Percentiles rank a stretch among this genome's conserved stretches.
phyloP scores from a whole-genome alignment of 1,140 invertebrate species.

The Drosophila repletoides region DNA sequence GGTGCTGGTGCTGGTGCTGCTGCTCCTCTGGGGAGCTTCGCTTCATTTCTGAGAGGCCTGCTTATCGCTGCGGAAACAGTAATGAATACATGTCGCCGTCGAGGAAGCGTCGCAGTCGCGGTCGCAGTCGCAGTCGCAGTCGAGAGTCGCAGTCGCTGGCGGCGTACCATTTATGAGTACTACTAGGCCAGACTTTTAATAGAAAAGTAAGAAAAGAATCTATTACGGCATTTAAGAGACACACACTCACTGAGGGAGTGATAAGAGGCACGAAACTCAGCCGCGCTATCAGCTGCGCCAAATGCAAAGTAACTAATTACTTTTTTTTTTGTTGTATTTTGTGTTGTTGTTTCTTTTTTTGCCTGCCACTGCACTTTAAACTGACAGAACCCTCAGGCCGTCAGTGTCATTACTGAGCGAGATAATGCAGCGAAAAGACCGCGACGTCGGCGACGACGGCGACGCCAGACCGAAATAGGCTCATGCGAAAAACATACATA shows the following conservation, averaged over 20 bases:
- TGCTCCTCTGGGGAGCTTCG: conserved; percentile 45
- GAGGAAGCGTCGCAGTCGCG: conserved; percentile 37
- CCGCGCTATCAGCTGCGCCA: conserved; percentile 66
- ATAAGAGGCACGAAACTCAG: conserved; percentile 40
- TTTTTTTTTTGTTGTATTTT: conserved; percentile 17
- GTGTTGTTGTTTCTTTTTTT: conserved; percentile 30
- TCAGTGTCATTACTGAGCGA: conserved; percentile 69
- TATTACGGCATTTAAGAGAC: conserved; percentile 49
- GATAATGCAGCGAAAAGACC: conserved; percentile 50
- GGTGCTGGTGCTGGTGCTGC: conserved; percentile 7
- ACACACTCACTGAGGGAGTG: conserved; percentile 6
- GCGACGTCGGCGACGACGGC: neutral
- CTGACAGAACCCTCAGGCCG: conserved; percentile 38
- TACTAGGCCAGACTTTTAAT: conserved; percentile 27
- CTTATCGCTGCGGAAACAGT: conserved; percentile 78
- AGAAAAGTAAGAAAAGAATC: conserved; percentile 63
- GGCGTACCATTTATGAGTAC: conserved; percentile 23
- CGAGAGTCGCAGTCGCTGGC: neutral
- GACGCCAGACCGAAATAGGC: conserved; percentile 59
- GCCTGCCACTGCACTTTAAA: conserved; percentile 60
- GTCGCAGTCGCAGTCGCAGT: neutral
- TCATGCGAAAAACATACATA: conserved; percentile 23
- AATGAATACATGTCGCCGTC: conserved; percentile 74
- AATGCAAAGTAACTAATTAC: conserved; percentile 72
- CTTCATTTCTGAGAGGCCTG: conserved; percentile 39